Conservation (phyloP, 1,140 invertebrate genomes). For the Lepidurus couesii region DNA sequence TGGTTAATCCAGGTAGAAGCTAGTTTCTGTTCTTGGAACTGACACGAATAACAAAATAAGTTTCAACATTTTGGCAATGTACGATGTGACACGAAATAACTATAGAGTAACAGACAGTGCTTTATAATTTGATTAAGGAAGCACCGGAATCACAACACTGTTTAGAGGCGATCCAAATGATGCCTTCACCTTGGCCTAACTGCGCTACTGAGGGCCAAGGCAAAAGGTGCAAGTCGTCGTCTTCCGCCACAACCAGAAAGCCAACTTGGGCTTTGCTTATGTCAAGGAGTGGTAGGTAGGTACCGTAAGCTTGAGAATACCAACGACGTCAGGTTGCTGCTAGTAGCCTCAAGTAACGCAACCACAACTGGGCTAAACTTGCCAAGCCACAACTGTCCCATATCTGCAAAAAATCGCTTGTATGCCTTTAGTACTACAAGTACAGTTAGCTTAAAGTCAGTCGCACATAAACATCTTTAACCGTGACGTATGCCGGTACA, state of each 20-base stretch:
- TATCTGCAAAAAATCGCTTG: constrained; percentile 1
- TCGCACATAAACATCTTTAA: neutral
- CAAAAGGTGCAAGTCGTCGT: constrained; percentile 12
- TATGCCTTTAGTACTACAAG: neutral
- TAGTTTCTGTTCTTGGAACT: neutral
- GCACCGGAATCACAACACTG: neutral
- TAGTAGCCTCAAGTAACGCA: neutral
- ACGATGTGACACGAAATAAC: no score
- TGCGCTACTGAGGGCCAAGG: constrained; percentile 20
- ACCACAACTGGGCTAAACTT: constrained; percentile 18
- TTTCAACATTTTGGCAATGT: neutral
- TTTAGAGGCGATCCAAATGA: neutral
- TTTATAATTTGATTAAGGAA: neutral
- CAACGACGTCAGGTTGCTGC: neutral
- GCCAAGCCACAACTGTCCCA: neutral
- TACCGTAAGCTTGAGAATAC: constrained; percentile 12
- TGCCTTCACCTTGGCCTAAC: constrained; percentile 20
- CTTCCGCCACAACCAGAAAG: constrained; percentile 12
- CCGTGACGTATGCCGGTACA: neutral
- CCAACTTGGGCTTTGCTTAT: neutral
- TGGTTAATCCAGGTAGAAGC: neutral
- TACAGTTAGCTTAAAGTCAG: neutral
- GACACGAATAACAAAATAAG: neutral
- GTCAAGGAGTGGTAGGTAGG: constrained; percentile 18
- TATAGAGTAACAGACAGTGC: no score